Base-by-base conservation (phyloP, 2,797 vertebrate genomes). In the Microctenopoma lineatum region DNA sequence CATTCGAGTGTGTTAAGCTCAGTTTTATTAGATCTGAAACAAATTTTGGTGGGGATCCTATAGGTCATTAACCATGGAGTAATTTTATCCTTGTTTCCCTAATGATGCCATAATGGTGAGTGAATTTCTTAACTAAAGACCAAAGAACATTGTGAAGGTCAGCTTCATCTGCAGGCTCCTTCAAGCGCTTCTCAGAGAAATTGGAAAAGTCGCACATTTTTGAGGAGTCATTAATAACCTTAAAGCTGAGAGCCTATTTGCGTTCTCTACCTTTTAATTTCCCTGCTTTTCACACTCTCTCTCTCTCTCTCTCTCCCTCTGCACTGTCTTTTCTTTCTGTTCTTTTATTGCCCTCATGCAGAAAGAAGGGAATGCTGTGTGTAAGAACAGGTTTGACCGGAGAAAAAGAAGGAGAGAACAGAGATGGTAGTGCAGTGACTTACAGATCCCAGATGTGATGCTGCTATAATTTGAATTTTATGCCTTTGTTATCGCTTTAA, bases 21-120 rank as follows among this genome's bases (percentile, higher is more conserved):
- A 97, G 96, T 99, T 99, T 99, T 99, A 99, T 99, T 99, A 98
- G 98, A 99, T 99, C 98, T 99, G 98, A 99, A 99, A 98, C 98
- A 98, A 99, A 99, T 99, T 99, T 99, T 99, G 98, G 97, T 98
- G 98, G 96, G 97, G 97, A 98, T 99, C 98, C 96, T 98, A 98
- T 98, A 98, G 97, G 97, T 96, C 98, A 99, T 99, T 99, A 99
- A 99, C 96, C 98, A 99, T 99, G 96, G 98, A 98, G 98, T 99
- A 99, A 99, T 99, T 99, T 99, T 99, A 98, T 98, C 98, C 98
- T 98, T 99, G 98, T 99, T 98, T 98, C 98, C 97, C 96, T 99
- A 99, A 99, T 99, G 98, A 98, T 97, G 96, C 97, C 97, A 98
- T 99, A 99, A 99, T 99, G 98, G 98, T 95, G 96, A 98, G 96